These are phyloP conservation scores for Larimichthys polyactis DNA, from an alignment of 2,113 vertebrate species.

Conservation along the genomic window DNA sequence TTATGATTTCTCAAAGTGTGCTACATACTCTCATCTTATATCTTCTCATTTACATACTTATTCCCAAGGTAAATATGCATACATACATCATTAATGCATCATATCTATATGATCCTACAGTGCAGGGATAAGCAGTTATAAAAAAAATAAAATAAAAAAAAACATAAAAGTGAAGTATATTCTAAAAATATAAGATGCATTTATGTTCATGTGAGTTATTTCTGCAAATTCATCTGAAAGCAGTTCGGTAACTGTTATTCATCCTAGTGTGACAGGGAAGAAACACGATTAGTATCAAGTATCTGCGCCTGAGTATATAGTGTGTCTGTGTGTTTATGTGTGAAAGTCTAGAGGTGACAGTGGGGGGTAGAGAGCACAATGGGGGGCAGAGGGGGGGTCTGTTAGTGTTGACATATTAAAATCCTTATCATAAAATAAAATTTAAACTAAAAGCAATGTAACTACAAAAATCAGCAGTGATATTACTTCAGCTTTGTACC, in stretches of 20 bases:
- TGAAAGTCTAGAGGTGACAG: conserved; percentile 22
- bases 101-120: background rate
- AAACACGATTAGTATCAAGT: conserved; percentile 33
- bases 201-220: background rate
- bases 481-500: background rate
- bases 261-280: background rate
- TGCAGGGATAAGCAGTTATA: background rate
- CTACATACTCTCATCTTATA: background rate
- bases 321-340: conserved; percentile 47
- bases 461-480: background rate
- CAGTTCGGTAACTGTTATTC: background rate
- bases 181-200: too few species aligned
- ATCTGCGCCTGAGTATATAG: conserved; percentile 14
- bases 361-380: background rate
- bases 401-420: conserved; percentile 4
- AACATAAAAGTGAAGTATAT: background rate
- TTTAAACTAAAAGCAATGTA: background rate
- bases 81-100: background rate
- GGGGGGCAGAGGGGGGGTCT: background rate
- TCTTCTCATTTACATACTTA: background rate
- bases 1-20: too few species aligned
- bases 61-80: background rate
- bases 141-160: background rate
- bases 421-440: too few species aligned
- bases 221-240: background rate